Base-by-base conservation (phyloP, 2,113 vertebrate genomes). In the Alectura lathami region DNA sequence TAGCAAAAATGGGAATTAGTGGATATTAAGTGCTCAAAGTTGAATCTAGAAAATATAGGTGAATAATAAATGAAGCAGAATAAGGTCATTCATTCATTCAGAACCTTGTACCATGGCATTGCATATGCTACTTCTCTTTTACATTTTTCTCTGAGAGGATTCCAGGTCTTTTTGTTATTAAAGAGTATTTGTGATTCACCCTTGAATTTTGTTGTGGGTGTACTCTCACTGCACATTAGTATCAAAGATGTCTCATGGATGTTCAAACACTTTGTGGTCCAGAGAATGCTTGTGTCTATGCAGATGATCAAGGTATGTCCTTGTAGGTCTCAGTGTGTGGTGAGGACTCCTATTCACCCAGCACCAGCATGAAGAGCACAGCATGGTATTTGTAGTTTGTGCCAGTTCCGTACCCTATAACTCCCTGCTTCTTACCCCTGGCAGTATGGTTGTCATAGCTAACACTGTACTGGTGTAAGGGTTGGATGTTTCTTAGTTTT, bases 111-210 rank as follows among this genome's bases (percentile, higher is more conserved):
- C 7, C 8, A 14, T 24, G 29, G 5, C 13, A 68, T 22, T 14
- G 2, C 11, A 4, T 13, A 1, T 24, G 11, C 14, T 50, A 21
- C 11, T 54, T 26, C 14, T 13, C 16, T 3, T 2, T 3, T 3
- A 38, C n/a, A 7, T 16, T 48, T 64, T 66, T 20, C 17, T 81
- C 13, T 53, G 22, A 60, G 3, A 50, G 1, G 2, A 16, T 43
- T 14, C 14, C 6, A 40, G 17, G 43, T 6, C 14, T 36, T 62
- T 85, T 62, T 57, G 20, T 36, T 5, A 22, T 36, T 66, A 8
- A 77, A 56, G 2, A 38, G 2, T 27, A 32, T 66, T 43, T 63
- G 15, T 77, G 16, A 74, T 21, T 38, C 4, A 36, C 17, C 9
- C 6, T 32, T 72, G 17, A 68, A 66, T 40, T 72, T 83, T 73